These are phyloP conservation scores for Tiphia femorata DNA, from an alignment of 2,888 invertebrate genomes.

Conservation along the genomic window DNA sequence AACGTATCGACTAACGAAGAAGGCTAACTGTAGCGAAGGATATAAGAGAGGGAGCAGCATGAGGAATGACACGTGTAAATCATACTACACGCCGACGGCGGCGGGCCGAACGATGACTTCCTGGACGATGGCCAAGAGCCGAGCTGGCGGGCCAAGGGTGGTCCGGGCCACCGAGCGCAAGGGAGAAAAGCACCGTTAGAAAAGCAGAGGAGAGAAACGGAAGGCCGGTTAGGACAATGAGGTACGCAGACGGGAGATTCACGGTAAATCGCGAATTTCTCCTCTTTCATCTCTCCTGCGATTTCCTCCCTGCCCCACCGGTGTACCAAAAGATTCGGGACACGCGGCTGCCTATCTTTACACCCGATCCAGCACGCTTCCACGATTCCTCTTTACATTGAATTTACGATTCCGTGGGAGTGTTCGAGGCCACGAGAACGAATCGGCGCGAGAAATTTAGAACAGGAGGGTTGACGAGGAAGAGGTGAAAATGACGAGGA, in stretches of 20 bases:
- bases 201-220: not conserved
- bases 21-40: constrained; percentile 25
- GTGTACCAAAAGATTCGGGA: too few relatives aligned
- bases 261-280: not conserved
- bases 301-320: too few relatives aligned
- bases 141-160: not conserved
- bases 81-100: constrained; percentile 27
- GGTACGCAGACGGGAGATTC: not conserved
- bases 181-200: not conserved
- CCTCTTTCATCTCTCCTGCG: too few relatives aligned
- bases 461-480: too few relatives aligned
- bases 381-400: too few relatives aligned
- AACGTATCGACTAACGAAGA: constrained; percentile 33
- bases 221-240: not conserved
- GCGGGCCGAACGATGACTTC: constrained; percentile 40
- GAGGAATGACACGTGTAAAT: constrained; percentile 44
- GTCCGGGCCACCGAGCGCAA: constrained; percentile 6
- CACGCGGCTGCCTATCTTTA: too few relatives aligned
- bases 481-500: too few relatives aligned
- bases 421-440: too few relatives aligned
- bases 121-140: constrained; percentile 29
- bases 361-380: too few relatives aligned
- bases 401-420: too few relatives aligned
- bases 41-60: constrained; percentile 21
- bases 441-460: too few relatives aligned